Conservation (phyloP, 2,113 vertebrate species). For the Notothenia coriiceps region DNA sequence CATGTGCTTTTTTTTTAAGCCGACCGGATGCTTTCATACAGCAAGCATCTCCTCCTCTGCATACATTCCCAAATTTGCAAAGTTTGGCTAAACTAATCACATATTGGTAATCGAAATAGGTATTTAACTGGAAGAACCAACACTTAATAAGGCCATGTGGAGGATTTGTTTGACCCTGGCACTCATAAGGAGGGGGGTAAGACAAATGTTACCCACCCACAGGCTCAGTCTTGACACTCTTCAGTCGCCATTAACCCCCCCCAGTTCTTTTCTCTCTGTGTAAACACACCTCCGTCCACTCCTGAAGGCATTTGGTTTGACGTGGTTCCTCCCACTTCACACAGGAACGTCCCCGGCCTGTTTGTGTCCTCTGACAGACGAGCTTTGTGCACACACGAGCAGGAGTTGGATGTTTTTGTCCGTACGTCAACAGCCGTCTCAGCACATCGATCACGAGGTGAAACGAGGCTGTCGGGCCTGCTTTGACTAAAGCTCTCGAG, state of each 20-base stretch:
- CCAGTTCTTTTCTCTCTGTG: slow-evolving; percentile 35
- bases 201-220: slow-evolving; percentile 47
- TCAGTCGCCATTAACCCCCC: slow-evolving; percentile 39
- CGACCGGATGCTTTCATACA: no score
- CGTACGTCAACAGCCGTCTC: neutral
- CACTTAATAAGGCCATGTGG: no score
- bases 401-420: slow-evolving; percentile 19
- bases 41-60: no score
- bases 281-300: slow-evolving; percentile 59
- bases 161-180: slow-evolving; percentile 51
- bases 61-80: no score
- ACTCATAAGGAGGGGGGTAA: slow-evolving; percentile 10
- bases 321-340: slow-evolving; percentile 18
- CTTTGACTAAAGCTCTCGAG: slow-evolving; percentile 39
- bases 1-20: no score
- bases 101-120: no score
- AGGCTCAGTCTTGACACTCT: slow-evolving; percentile 28
- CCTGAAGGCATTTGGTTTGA: slow-evolving; percentile 30
- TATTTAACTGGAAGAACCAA: no score
- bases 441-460: neutral
- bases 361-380: slow-evolving; percentile 30
- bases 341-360: slow-evolving; percentile 18
- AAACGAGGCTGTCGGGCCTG: neutral
- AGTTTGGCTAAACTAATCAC: no score
- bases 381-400: slow-evolving; percentile 33